A percentile compares a stretch with the other conserved stretches of the same genome.
These are phyloP conservation scores for Euthynnus affinis DNA, from an alignment of 2,797 vertebrate genomes.

Conservation along the genomic window DNA sequence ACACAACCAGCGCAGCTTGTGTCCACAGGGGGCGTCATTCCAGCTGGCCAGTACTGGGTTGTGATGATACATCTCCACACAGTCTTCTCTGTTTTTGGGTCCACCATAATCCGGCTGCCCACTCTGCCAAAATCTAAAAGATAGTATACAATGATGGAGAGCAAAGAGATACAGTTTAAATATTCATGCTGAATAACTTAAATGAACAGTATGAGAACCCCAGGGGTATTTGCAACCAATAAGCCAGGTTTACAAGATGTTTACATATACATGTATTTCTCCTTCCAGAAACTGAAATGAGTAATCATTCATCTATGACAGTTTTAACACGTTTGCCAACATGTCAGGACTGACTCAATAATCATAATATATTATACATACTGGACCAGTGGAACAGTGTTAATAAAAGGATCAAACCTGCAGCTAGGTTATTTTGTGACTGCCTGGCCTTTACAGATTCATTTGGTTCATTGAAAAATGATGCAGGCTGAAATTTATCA, in stretches of 20 bases:
- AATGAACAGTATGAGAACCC: neutral
- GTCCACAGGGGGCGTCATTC: slow-evolving; percentile 12
- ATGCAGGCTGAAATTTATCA: too few species aligned
- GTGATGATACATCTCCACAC: slow-evolving; percentile 27
- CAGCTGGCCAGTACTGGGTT: slow-evolving; percentile 8
- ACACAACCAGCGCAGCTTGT: slow-evolving; percentile 18
- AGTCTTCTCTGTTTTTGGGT: slow-evolving; percentile 23
- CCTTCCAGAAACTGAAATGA: too few species aligned
- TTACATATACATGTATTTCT: too few species aligned
- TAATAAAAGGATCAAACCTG: too few species aligned
- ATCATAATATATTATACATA: too few species aligned
- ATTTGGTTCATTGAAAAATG: too few species aligned
- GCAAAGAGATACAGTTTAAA: neutral
- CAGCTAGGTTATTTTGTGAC: too few species aligned
- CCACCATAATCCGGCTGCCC: slow-evolving; percentile 3
- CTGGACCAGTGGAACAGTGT: too few species aligned
- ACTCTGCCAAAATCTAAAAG: slow-evolving; percentile 36
- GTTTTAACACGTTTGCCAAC: too few species aligned
- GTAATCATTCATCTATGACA: too few species aligned
- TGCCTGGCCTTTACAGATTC: too few species aligned
- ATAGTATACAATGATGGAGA: neutral
- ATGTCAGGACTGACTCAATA: too few species aligned
- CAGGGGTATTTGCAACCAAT: neutral
- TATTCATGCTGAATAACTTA: neutral
- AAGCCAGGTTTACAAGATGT: neutral